phyloP scores from a whole-genome alignment of 2,113 vertebrate species.

The Callocephalon fimbriatum region DNA sequence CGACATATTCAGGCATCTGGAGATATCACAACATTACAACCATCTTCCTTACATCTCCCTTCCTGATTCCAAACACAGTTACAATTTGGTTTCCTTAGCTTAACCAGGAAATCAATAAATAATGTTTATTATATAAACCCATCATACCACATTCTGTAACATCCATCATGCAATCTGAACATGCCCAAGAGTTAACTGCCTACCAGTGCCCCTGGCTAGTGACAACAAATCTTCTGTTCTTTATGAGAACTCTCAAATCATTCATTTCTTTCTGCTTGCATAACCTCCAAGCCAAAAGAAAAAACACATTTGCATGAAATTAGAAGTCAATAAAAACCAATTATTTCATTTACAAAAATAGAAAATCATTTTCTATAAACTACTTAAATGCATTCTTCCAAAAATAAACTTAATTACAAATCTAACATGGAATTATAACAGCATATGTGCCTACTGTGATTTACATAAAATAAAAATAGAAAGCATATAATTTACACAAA shows the following conservation, averaged over 20 bases:
- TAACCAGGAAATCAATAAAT: neutral
- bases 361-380: conserved; percentile 45
- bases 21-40: neutral
- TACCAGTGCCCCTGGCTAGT: neutral
- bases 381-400: conserved; percentile 34
- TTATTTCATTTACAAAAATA: conserved; percentile 67
- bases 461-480: conserved; percentile 65
- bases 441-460: conserved; percentile 47
- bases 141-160: neutral
- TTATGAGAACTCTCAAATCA: neutral
- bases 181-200: neutral
- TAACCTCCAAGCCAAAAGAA: conserved; percentile 1
- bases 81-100: neutral
- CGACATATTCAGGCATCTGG: neutral
- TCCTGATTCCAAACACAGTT: neutral
- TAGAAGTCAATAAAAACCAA: conserved; percentile 53
- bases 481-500: conserved; percentile 29
- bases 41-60: neutral
- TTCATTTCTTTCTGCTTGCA: conserved; percentile 36
- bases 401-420: conserved; percentile 67
- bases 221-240: neutral
- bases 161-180: neutral
- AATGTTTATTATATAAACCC: neutral
- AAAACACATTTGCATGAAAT: conserved; percentile 35
- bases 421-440: conserved; percentile 46